Conservation (phyloP, 2,113 vertebrate species). For the Oxyruncus cristatus region DNA sequence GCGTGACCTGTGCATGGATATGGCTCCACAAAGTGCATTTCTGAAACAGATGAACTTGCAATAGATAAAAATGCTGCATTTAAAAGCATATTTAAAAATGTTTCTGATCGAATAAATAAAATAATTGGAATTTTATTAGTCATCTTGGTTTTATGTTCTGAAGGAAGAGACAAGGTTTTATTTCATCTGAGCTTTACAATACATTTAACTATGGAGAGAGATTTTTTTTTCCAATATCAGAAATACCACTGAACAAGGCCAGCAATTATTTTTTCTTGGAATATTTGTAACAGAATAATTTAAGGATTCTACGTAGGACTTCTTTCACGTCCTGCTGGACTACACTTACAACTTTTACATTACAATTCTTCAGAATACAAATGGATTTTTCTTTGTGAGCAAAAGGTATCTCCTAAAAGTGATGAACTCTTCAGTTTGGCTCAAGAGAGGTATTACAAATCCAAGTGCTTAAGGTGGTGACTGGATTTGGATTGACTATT, state of each 20-base stretch:
- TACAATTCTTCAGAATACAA: neutral
- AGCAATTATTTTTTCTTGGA: neutral
- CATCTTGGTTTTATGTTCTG: neutral
- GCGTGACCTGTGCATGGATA: neutral
- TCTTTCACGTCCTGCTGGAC: neutral
- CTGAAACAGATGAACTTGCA: neutral
- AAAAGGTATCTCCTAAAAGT: neutral
- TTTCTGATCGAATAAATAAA: neutral
- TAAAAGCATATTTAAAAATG: neutral
- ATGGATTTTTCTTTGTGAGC: neutral
- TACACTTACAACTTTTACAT: neutral
- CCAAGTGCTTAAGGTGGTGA: neutral
- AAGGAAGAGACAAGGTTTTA: neutral
- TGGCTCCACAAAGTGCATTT: neutral
- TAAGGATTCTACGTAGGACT: neutral
- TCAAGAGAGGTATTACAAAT: neutral
- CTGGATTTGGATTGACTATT: neutral
- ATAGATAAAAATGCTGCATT: neutral
- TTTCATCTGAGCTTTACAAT: neutral
- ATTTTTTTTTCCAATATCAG: neutral
- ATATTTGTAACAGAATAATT: neutral
- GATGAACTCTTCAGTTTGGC: neutral
- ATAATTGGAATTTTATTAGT: neutral
- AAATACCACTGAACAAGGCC: neutral
- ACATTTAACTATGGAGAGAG: neutral